A percentile compares a stretch with the other conserved stretches of the same genome.
phyloP scores from a whole-genome alignment of 1,140 invertebrate species.

The Notospermus geniculatus region DNA sequence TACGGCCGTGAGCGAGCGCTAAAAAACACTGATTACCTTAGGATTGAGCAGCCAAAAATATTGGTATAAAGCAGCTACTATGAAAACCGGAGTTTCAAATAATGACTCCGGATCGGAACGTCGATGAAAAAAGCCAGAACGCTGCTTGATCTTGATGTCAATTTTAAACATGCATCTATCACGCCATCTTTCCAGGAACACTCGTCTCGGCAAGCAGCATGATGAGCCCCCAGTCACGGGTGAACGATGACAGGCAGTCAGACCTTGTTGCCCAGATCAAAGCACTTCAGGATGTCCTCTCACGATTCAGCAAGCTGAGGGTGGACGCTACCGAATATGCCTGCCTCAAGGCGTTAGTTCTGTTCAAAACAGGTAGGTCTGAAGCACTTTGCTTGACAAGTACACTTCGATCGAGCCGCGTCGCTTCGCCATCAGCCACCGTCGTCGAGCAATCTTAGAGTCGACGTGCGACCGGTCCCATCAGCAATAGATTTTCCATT shows the following conservation, averaged over 20 bases:
- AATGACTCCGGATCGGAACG: too few species aligned
- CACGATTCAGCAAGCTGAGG: slow-evolving; percentile 54
- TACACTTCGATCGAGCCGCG: background rate
- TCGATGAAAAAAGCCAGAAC: too few species aligned
- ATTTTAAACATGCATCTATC: too few species aligned
- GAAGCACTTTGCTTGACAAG: background rate
- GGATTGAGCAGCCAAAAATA: too few species aligned
- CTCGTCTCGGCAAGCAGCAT: slow-evolving; percentile 27
- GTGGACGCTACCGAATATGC: slow-evolving; percentile 96
- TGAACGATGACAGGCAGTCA: slow-evolving; percentile 24
- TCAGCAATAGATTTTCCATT: background rate
- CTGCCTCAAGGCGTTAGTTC: slow-evolving; percentile 93
- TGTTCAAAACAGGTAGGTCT: slow-evolving; percentile 87
- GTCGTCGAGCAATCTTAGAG: background rate
- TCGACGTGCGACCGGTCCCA: too few species aligned
- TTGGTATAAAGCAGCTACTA: too few species aligned
- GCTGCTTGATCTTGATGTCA: too few species aligned
- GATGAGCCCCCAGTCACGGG: slow-evolving; percentile 18
- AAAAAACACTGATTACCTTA: too few species aligned
- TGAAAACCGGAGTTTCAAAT: too few species aligned
- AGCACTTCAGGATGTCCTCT: slow-evolving; percentile 35
- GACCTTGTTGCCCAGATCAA: slow-evolving; percentile 29
- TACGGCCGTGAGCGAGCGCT: too few species aligned
- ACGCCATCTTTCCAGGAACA: slow-evolving; percentile 29
- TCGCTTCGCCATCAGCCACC: background rate